Conservation (phyloP, 2,797 vertebrate species). For the Knipowitschia caucasica region DNA sequence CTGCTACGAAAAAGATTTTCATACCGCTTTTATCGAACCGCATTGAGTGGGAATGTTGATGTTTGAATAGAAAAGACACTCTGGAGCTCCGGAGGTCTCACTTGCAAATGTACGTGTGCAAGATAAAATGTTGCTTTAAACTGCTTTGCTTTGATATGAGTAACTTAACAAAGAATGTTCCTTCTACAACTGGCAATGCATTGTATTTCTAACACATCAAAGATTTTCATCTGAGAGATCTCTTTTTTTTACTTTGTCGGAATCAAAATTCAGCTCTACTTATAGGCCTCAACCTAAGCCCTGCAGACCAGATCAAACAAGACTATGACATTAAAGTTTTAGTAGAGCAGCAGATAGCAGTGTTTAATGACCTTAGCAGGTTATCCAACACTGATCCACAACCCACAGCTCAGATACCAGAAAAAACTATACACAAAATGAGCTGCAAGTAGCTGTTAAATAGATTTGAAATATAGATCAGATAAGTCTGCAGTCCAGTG, state of each 20-base stretch:
- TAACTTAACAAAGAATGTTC: too few relatives aligned
- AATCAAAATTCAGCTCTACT: conserved; percentile 2
- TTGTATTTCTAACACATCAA: background rate
- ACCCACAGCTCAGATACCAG: conserved; percentile 25
- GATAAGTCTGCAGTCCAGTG: conserved; percentile 12
- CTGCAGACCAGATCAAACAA: conserved; percentile 28
- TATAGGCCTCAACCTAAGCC: conserved; percentile 17
- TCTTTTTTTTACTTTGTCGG: conserved; percentile 3
- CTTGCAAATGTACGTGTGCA: too few relatives aligned
- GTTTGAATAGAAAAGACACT: too few relatives aligned
- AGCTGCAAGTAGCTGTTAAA: conserved; percentile 34
- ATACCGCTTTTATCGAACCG: too few relatives aligned
- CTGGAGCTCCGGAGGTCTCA: too few relatives aligned
- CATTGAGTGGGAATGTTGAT: too few relatives aligned
- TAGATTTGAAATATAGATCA: conserved; percentile 37
- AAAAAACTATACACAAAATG: conserved; percentile 37
- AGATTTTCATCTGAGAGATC: conserved; percentile 10
- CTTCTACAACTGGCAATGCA: conserved; percentile 14
- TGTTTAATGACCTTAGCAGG: conserved; percentile 30
- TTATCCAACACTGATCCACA: conserved; percentile 16
- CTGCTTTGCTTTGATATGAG: too few relatives aligned
- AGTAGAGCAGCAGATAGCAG: conserved; percentile 12
- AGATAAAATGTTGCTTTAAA: too few relatives aligned
- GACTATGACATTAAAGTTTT: conserved; percentile 36
- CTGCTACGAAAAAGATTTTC: too few relatives aligned